Base-by-base conservation (phyloP, 2,888 invertebrate genomes). In the Odontothrips loti region DNA sequence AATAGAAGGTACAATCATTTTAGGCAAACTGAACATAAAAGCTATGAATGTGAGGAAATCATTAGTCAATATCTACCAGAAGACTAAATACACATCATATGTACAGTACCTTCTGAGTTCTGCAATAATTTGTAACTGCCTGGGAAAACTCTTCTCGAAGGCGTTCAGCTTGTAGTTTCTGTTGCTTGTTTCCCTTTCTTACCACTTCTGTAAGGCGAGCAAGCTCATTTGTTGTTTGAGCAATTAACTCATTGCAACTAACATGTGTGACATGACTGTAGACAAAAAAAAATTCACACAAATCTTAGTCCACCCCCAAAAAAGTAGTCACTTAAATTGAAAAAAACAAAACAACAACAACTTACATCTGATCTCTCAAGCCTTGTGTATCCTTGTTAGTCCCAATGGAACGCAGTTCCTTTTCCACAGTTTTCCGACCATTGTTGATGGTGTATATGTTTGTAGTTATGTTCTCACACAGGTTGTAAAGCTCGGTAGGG, bases 101-200 rank as follows among this genome's bases (percentile, higher is more conserved):
- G 84, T 87, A n/a, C n/a, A n/a, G n/a, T n/a, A 95, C 95, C 91
- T 94, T 94, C 87, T 97, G 97, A 85, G 94, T 90, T 29, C 90
- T 88, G 79, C 94, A 92, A 86, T 95, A 96, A 86, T 92, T 92
- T 83, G 92, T 92, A 27, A 96, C 90, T 1, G 95, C 92, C 84
- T 94, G 94, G 83, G 92, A 91, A 87, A 96, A 97, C 85, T 95
- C 94, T 84, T 92, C 93, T 17, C 94, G 94, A 20, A 97, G 90
- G 85, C 95, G 91, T 84, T 95, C 95, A 81, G 95, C 91, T 87
- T 96, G 95, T 83, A 97, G 88, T 86, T 93, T 94, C 86, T 95
- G 94, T 82, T 93, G 92, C 84, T 94, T 94, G 86, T 94, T 93
- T 0, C 93, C 93, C 83, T 91, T 90, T 20, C 92, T 89, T 80